Percentiles rank a stretch among this genome's conserved stretches.
phyloP scores from a whole-genome alignment of 2,113 vertebrate species.

The Nyctibius bracteatus region DNA sequence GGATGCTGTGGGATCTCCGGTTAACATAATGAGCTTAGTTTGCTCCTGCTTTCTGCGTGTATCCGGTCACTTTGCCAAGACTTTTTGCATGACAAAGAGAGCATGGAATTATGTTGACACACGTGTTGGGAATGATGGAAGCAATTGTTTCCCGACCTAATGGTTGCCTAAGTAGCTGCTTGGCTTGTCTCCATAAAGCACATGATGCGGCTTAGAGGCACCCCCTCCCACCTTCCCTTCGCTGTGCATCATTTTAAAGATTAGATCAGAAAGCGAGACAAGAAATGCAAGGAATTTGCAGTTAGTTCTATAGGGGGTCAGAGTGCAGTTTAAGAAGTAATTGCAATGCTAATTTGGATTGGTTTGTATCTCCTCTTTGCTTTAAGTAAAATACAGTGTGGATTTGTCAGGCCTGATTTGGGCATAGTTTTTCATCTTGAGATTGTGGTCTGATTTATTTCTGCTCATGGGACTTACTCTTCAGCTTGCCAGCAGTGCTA shows the following conservation, averaged over 20 bases:
- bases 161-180: slow-evolving; percentile 67
- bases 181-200: slow-evolving; percentile 51
- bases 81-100: slow-evolving; percentile 67
- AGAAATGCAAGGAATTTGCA: slow-evolving; percentile 3
- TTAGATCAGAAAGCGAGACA: not conserved
- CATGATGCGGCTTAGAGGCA: not conserved
- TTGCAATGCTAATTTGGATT: not conserved
- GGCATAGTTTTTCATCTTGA: not conserved
- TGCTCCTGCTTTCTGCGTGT: slow-evolving; percentile 60
- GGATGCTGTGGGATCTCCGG: slow-evolving; percentile 55
- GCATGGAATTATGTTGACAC: slow-evolving; percentile 71
- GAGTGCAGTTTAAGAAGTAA: not conserved
- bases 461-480: not conserved
- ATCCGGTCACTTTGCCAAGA: slow-evolving; percentile 60
- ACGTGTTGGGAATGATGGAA: slow-evolving; percentile 69
- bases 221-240: not conserved
- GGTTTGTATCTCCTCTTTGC: not conserved
- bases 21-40: slow-evolving; percentile 64
- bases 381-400: not conserved
- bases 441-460: not conserved
- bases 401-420: not conserved
- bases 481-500: not conserved
- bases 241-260: not conserved
- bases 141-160: slow-evolving; percentile 55
- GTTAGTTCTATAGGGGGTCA: not conserved